phyloP scores from a whole-genome alignment of 2,113 vertebrate species.

The Butastur rufipennis region DNA sequence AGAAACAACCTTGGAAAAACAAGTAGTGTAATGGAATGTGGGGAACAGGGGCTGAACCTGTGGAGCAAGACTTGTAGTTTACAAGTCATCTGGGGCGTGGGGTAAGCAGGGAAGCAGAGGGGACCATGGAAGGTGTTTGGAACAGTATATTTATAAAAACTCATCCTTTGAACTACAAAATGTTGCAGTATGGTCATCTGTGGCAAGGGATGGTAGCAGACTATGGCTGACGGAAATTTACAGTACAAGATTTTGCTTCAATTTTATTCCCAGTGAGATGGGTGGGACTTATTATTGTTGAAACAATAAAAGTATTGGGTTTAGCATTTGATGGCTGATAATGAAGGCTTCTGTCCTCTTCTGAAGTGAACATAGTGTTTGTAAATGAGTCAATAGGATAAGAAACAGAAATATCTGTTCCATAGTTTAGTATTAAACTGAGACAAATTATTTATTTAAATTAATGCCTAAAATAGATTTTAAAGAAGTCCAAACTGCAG shows the following conservation, averaged over 20 bases:
- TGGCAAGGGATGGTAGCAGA: neutral
- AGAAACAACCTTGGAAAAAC: conserved; percentile 12
- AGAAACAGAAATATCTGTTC: neutral
- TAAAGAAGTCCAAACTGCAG: neutral
- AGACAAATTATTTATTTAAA: neutral
- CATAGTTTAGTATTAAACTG: neutral
- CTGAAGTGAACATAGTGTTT: neutral
- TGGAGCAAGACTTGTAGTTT: conserved; percentile 42
- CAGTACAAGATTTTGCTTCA: neutral
- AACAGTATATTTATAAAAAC: neutral
- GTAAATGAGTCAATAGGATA: neutral
- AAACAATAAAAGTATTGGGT: neutral
- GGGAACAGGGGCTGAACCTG: conserved; percentile 49
- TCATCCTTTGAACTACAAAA: neutral
- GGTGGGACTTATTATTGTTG: neutral
- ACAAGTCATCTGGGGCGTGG: neutral
- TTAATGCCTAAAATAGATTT: neutral
- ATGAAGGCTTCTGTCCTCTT: neutral
- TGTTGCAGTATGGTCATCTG: neutral
- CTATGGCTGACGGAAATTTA: neutral
- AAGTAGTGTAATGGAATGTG: conserved; percentile 3
- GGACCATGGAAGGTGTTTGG: neutral
- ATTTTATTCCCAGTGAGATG: neutral
- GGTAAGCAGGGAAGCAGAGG: neutral
- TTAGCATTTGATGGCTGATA: neutral